Evolutionary conservation across 2,113 vertebrate genomes (phyloP).

Genomic region (Mobula birostris): DNA sequence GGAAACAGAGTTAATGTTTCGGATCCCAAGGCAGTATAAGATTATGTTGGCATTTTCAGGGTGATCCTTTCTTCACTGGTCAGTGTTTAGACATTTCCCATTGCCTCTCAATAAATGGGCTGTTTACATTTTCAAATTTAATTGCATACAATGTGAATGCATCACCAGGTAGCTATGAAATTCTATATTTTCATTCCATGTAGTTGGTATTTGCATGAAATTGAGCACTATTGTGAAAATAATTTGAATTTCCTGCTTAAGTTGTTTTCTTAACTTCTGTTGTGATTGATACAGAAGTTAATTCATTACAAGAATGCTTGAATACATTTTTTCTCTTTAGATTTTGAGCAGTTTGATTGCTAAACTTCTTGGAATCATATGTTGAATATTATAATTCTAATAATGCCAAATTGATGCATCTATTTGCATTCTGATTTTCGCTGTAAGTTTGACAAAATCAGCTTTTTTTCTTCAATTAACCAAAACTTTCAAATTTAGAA

Average conservation of each 20-base stretch:
- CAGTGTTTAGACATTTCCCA: neutral
- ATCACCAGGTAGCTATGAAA: neutral
- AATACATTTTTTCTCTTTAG: neutral
- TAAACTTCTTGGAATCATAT: neutral
- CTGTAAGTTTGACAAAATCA: neutral
- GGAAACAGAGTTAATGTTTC: no score
- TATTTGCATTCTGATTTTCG: neutral
- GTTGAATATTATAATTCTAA: neutral
- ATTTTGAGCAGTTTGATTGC: neutral
- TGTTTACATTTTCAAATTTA: neutral
- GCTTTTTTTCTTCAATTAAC: neutral
- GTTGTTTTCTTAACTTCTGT: slow-evolving; percentile 10
- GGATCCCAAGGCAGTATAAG: neutral
- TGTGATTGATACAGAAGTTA: neutral
- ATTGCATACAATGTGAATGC: neutral
- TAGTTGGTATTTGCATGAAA: neutral
- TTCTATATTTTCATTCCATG: slow-evolving; percentile 3
- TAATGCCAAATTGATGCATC: neutral
- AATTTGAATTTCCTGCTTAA: slow-evolving; percentile 5
- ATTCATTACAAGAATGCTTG: slow-evolving; percentile 5
- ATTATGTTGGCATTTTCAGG: neutral
- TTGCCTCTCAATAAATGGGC: neutral
- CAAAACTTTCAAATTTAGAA: neutral
- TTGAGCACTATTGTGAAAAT: neutral
- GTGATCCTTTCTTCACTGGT: neutral